Conservation (phyloP, 2,888 invertebrate species). For the Cephus rjabovi region DNA sequence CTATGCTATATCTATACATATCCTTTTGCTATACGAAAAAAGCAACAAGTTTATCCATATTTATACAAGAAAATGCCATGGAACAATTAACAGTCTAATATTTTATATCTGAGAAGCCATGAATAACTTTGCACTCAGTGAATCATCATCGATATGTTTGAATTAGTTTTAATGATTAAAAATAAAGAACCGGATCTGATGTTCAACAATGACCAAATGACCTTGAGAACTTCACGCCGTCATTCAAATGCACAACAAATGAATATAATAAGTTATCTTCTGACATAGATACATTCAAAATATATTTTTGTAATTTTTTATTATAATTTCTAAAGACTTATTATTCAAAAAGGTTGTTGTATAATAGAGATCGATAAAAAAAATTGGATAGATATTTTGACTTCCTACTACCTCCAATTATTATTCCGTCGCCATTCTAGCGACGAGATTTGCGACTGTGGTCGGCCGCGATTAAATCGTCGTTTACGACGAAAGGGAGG, state of each 20-base stretch:
- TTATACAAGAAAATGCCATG: neutral
- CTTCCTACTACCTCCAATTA: conserved; percentile 9
- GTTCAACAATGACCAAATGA: neutral
- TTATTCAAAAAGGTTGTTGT: neutral
- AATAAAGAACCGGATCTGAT: neutral
- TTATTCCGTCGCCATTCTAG: conserved; percentile 76
- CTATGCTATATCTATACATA: neutral
- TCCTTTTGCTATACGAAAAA: neutral
- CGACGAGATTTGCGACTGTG: conserved; percentile 72
- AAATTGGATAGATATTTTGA: neutral
- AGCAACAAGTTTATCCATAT: neutral
- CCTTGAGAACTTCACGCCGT: neutral
- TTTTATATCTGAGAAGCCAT: neutral
- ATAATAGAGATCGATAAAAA: neutral
- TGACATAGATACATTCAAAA: neutral
- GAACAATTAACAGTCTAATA: neutral
- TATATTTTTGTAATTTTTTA: neutral
- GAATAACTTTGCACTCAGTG: neutral
- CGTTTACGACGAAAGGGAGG: conserved; percentile 78
- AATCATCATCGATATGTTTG: neutral
- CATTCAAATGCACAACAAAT: neutral
- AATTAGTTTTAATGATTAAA: neutral
- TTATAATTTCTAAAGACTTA: neutral
- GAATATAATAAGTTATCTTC: neutral
- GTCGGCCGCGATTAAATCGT: conserved; percentile 70